Evolutionary conservation across 1,140 invertebrate species (phyloP).

Genomic region (Ctenoplectra terminalis): DNA sequence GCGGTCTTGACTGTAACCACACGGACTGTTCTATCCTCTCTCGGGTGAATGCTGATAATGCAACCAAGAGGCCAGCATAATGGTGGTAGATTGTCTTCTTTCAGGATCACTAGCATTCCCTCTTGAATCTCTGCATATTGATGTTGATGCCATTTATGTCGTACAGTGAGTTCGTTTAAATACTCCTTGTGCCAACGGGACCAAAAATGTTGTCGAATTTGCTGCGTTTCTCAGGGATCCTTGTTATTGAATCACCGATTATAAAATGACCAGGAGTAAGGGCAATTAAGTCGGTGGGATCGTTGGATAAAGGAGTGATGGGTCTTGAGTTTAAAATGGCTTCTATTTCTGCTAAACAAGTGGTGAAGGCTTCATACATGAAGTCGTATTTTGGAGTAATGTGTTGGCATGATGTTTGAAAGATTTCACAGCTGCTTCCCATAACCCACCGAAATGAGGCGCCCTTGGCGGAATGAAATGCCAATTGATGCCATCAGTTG

Average conservation of each 20-base stretch:
- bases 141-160: slow-evolving; percentile 33
- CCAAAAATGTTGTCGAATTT: slow-evolving; percentile 56
- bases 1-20: neutral
- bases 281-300: slow-evolving; percentile 38
- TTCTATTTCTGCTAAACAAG: slow-evolving; percentile 46
- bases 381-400: slow-evolving; percentile 69
- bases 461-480: slow-evolving; percentile 36
- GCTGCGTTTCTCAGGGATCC: slow-evolving; percentile 42
- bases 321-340: slow-evolving; percentile 1
- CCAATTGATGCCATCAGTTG: slow-evolving; percentile 29
- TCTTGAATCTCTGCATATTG: neutral
- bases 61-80: neutral
- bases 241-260: slow-evolving; percentile 55
- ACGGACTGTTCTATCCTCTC: neutral
- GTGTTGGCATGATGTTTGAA: slow-evolving; percentile 55
- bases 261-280: slow-evolving; percentile 65
- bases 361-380: slow-evolving; percentile 40
- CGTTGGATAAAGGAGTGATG: slow-evolving; percentile 2
- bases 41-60: neutral
- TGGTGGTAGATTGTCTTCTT: neutral
- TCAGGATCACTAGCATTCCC: neutral
- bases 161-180: slow-evolving; percentile 44
- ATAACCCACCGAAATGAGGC: slow-evolving; percentile 34
- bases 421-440: too few species aligned
- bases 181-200: slow-evolving; percentile 50